Conservation (phyloP, 2,797 vertebrate genomes). For the Pangasius mekongensis region DNA sequence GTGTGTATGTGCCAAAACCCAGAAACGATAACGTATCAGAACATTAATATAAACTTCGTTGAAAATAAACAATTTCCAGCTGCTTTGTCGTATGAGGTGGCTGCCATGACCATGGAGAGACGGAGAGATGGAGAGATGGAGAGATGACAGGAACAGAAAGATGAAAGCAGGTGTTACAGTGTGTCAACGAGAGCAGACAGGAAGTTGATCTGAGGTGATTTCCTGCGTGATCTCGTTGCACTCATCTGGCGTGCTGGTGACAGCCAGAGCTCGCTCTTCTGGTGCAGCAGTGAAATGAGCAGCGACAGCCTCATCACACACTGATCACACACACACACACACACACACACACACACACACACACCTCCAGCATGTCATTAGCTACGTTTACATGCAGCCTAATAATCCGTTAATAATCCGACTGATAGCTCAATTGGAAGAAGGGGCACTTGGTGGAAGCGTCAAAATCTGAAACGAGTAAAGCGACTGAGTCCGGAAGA, state of each 20-base stretch:
- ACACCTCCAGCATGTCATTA: not conserved
- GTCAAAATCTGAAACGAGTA: not conserved
- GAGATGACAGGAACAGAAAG: constrained; percentile 2
- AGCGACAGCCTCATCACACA: constrained; percentile 69
- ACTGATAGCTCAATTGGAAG: not conserved
- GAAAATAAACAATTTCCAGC: too few species aligned
- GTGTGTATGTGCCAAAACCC: not conserved
- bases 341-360: constrained; percentile 1
- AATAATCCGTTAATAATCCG: not conserved
- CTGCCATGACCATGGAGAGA: constrained; percentile 16
- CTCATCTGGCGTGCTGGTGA: constrained; percentile 69
- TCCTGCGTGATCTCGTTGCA: constrained; percentile 67
- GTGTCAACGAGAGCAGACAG: constrained; percentile 65
- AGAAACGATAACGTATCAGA: not conserved
- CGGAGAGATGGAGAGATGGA: constrained; percentile 52
- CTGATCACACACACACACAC: constrained; percentile 11
- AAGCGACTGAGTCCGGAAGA: not conserved
- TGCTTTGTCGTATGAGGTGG: not conserved
- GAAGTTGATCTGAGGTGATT: constrained; percentile 72
- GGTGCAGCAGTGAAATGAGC: constrained; percentile 75
- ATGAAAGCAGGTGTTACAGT: constrained; percentile 28
- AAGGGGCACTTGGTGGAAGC: not conserved
- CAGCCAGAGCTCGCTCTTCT: constrained; percentile 70
- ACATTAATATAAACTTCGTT: not conserved
- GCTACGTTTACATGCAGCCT: not conserved